Percentiles rank a stretch among this genome's conserved stretches.
phyloP scores from a whole-genome alignment of 2,113 vertebrate genomes.

The Tragelaphus scriptus region DNA sequence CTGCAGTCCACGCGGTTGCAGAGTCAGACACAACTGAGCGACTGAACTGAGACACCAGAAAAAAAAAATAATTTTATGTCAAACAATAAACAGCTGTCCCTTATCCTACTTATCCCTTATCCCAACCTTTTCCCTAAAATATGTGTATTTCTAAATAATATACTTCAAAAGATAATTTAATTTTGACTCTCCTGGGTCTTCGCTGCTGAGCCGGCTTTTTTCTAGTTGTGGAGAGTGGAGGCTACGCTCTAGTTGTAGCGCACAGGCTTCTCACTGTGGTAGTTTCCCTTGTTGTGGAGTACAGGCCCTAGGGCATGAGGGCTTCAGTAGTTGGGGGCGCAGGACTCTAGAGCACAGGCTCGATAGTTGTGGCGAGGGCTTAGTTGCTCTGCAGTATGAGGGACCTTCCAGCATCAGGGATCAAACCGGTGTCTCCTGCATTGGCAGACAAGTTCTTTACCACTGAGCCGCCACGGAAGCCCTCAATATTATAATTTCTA shows the following conservation, averaged over 20 bases:
- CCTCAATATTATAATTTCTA: not conserved
- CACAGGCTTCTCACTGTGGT: not conserved
- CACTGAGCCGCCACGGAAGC: not conserved
- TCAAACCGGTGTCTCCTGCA: not conserved
- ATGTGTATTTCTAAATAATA: not conserved
- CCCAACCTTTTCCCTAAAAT: not conserved
- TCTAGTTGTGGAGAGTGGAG: not conserved
- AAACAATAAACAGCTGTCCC: not conserved
- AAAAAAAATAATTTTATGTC: not conserved
- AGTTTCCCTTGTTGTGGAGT: not conserved
- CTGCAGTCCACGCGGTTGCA: not conserved
- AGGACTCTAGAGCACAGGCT: not conserved
- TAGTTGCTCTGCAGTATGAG: not conserved
- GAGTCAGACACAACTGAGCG: not conserved
- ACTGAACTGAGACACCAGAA: not conserved
- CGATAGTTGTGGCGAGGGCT: not conserved
- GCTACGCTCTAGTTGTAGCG: not conserved
- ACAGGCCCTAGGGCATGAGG: not conserved
- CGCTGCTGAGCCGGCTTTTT: too few species aligned
- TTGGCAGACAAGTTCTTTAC: not conserved
- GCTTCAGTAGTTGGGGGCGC: not conserved
- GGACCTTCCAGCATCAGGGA: not conserved
- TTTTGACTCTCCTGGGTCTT: not conserved
- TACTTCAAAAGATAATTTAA: not conserved
- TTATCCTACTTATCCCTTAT: not conserved